Evolutionary conservation across 2,797 vertebrate genomes (phyloP).

Genomic region (Momotus momota): DNA sequence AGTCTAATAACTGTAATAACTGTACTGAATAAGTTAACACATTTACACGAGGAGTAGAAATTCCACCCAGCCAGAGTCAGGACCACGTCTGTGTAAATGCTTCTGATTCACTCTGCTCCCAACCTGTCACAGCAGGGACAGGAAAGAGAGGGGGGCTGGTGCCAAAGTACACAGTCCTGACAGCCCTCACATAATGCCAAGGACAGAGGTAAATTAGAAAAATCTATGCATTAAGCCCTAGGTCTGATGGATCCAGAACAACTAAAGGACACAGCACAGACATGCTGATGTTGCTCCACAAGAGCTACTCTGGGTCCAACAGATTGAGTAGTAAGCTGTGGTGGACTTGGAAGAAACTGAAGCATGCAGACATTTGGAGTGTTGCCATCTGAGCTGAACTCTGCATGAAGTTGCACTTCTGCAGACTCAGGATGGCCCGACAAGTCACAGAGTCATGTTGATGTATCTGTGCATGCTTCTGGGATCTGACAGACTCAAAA

Average conservation of each 20-base stretch:
- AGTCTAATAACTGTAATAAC: background rate
- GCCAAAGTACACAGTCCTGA: background rate
- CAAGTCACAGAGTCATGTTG: background rate
- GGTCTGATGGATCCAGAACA: background rate
- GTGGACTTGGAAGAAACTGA: background rate
- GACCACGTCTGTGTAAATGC: background rate
- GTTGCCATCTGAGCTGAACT: background rate
- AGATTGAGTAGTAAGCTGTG: background rate
- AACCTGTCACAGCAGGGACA: background rate
- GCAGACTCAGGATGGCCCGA: background rate
- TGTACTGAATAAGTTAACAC: background rate
- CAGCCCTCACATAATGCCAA: accelerated
- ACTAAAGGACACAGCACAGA: background rate
- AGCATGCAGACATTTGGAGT: background rate
- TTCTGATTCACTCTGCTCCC: background rate
- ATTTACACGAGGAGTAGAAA: background rate
- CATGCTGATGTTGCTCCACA: background rate
- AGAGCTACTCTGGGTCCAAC: background rate
- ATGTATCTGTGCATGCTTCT: background rate
- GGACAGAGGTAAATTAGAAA: background rate
- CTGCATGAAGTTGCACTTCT: background rate
- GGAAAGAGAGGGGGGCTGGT: background rate
- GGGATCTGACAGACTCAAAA: background rate
- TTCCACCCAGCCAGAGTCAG: background rate
- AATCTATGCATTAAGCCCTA: background rate